Evolutionary conservation across 2,888 invertebrate genomes (phyloP), one percentile per base, ranked within the genome.

Genomic region (Caenorhabditis sp.): DNA sequence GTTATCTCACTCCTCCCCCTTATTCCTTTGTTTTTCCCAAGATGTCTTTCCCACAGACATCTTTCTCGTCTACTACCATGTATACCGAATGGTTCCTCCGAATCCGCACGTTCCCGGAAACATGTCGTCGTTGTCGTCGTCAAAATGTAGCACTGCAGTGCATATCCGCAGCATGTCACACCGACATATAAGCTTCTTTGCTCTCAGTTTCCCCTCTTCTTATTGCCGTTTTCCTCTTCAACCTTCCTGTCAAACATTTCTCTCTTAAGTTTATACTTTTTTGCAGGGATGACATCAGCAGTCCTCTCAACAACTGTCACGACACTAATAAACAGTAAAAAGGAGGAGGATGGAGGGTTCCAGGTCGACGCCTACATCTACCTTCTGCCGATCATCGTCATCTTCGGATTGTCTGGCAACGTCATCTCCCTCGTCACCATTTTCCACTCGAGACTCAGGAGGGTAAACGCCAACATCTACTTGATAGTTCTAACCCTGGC

Each of bases 381-480:
- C 67, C 82, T 90, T 24, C 78, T 90, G 55, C 89, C 90, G 15
- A 47, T 85, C 32, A 89, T 90, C 58, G 89, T 88, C 0, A 60
- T 88, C 53, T 85, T 90, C 64, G 91, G 91, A 8, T 69, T 90
- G 13, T 61, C 83, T 37, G 90, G 90, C 2, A 90, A 90, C 69
- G 70, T 86, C 64, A 83, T 90, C 50, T 88, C 89, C 2, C 80
- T 91, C 35, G 89, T 91, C 32, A 90, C 91, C 37, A 91, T 91
- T 24, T 88, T 91, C 64, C 87, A 90, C 74, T 89, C 90, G 1
- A 56, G 91, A 37, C 86, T 91, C n/a, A 62, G 90, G 68, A 84
- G 86, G 65, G 90, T 90, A 47, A 84, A 89, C 15, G 91, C 91
- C 61, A 91, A 91, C 74, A 88, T 89, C 53, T 91, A 91, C 60